Conservation (phyloP, 2,113 vertebrate genomes). For the Telmatochromis brachygnathus region DNA sequence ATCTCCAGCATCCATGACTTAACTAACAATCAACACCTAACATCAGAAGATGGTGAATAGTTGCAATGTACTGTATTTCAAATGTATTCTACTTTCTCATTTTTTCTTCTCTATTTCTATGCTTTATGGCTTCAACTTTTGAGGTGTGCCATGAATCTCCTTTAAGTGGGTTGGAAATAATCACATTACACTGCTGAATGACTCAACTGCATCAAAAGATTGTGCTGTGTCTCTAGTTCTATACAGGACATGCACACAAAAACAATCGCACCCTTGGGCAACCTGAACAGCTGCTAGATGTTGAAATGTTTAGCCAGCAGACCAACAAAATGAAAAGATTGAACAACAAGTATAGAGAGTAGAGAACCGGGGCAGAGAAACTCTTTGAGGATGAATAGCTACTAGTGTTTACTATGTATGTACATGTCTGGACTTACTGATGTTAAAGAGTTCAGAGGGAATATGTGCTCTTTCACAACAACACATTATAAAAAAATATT, state of each 20-base stretch:
- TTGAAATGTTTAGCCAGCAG: background rate
- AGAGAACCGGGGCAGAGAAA: background rate
- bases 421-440: background rate
- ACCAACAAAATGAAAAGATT: background rate
- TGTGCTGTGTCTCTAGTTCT: background rate
- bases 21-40: background rate
- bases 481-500: background rate
- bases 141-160: slow-evolving; percentile 37
- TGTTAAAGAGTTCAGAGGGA: background rate
- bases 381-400: background rate
- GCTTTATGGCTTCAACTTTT: background rate
- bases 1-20: background rate
- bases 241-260: background rate
- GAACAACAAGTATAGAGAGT: slow-evolving; percentile 21
- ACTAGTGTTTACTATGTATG: background rate
- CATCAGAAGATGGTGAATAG: background rate
- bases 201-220: slow-evolving; percentile 54
- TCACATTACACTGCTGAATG: slow-evolving; percentile 66
- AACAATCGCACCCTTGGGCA: background rate
- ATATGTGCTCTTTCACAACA: background rate
- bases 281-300: slow-evolving; percentile 21
- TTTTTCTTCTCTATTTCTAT: background rate
- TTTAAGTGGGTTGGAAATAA: slow-evolving; percentile 72
- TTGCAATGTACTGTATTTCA: background rate
- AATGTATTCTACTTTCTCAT: background rate